Evolutionary conservation across 2,797 vertebrate genomes (phyloP).

Genomic region (Brachyrhaphis roseni): DNA sequence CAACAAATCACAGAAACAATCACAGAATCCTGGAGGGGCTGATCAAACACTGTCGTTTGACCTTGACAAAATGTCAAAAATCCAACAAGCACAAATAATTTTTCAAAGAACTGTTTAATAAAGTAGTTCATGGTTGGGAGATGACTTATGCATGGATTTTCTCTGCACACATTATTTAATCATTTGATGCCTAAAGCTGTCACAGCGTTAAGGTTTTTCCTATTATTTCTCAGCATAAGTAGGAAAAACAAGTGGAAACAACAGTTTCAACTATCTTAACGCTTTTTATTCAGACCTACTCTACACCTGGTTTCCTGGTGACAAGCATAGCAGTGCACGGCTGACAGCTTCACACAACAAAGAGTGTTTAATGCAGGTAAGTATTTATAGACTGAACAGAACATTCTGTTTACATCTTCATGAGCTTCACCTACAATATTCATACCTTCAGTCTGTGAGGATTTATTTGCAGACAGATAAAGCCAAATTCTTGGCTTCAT

Average conservation of each 20-base stretch:
- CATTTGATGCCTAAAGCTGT: background rate
- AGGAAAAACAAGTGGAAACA: background rate
- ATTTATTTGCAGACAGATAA: conserved; percentile 34
- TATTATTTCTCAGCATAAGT: background rate
- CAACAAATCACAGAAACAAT: background rate
- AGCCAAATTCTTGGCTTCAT: conserved; percentile 35
- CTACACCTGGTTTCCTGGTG: conserved; percentile 27
- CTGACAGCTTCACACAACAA: conserved; percentile 52
- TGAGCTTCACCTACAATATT: conserved; percentile 50
- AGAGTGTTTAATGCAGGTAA: conserved; percentile 27
- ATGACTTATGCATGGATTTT: background rate
- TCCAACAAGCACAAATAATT: background rate
- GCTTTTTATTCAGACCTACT: conserved; percentile 4
- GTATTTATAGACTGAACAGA: conserved; percentile 61
- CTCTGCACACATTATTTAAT: background rate
- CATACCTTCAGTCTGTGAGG: conserved; percentile 16
- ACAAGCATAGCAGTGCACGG: conserved; percentile 24
- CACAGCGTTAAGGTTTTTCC: background rate
- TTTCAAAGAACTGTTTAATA: background rate
- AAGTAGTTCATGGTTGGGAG: background rate
- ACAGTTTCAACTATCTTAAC: background rate
- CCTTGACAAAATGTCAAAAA: background rate
- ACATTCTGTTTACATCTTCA: conserved; percentile 54
- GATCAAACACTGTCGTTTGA: background rate
- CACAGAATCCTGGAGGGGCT: background rate